Evolutionary conservation across 2,113 vertebrate genomes (phyloP), one percentile per base, ranked within the genome.

Genomic region (Scytalopus superciliaris): DNA sequence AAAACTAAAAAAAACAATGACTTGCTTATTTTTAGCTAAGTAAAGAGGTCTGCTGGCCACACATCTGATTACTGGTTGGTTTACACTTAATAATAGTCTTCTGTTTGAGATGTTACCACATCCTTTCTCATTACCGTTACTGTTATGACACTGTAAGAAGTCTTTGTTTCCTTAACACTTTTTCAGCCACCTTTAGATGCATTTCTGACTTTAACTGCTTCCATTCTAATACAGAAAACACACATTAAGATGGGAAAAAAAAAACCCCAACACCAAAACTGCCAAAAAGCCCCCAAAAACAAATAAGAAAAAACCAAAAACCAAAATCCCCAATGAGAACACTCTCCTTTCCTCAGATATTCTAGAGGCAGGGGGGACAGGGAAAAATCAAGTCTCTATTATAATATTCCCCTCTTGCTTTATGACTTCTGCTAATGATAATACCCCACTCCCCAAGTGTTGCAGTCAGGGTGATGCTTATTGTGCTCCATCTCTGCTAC

Each of bases 71-170:
- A 15, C 18, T 80, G 22, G 21, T 33, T 93, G 28, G 33, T 74
- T 93, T 91, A 87, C 60, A n/a, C 37, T 76, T 91, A 78, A 68
- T 35, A 92, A 79, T 18, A 66, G 49, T 47, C 19, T 80, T 87
- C 77, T 94, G 47, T 84, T 83, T 70, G 67, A 85, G 56, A 90
- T 8, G 9, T 97, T 97, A 97, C 80, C 90, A 97, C 94, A 97
- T 98, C 93, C 94, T 98, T 97, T 98, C 97, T 98, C 68, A 19
- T 97, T 95, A 97, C 96, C 68, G 19, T 97, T 95, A 97, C 96
- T 97, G 97, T 98, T 98, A 93, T 72, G 83, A 79, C 89, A 94
- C 87, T 94, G 95, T 94, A 74, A 98, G 96, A 96, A 97, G 87
- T 74, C 92, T 97, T 97, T 94, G 77, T 98, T 98, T 96, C 96